phyloP scores from a whole-genome alignment of 2,113 vertebrate genomes.

The Bubo blakistoni region DNA sequence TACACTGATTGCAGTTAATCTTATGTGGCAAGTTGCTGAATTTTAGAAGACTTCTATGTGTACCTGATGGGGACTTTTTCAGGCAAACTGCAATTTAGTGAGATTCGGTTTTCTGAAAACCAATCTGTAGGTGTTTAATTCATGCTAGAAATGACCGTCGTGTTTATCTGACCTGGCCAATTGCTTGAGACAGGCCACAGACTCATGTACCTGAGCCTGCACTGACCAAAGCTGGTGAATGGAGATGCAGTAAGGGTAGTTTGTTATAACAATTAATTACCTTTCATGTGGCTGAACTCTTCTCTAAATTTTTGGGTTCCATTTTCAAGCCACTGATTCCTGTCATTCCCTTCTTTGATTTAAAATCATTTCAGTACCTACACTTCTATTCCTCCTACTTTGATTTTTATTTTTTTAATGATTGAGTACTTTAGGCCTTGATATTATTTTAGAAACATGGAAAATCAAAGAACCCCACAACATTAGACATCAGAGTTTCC shows the following conservation, averaged over 20 bases:
- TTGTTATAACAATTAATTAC: neutral
- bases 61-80: neutral
- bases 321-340: neutral
- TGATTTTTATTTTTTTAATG: neutral
- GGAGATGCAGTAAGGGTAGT: neutral
- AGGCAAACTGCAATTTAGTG: neutral
- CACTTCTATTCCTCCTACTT: neutral
- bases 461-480: neutral
- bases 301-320: neutral
- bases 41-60: neutral
- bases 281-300: neutral
- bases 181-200: neutral
- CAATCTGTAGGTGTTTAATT: neutral
- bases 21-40: neutral
- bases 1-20: neutral
- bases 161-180: neutral
- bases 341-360: neutral
- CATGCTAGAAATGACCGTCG: rapidly evolving
- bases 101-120: neutral
- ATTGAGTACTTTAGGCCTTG: neutral
- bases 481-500: neutral
- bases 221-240: neutral
- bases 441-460: neutral
- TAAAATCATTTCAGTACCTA: neutral
- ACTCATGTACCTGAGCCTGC: neutral